Base-by-base conservation (phyloP, 2,888 invertebrate genomes). In the Thecocarcelia acutangulata region DNA sequence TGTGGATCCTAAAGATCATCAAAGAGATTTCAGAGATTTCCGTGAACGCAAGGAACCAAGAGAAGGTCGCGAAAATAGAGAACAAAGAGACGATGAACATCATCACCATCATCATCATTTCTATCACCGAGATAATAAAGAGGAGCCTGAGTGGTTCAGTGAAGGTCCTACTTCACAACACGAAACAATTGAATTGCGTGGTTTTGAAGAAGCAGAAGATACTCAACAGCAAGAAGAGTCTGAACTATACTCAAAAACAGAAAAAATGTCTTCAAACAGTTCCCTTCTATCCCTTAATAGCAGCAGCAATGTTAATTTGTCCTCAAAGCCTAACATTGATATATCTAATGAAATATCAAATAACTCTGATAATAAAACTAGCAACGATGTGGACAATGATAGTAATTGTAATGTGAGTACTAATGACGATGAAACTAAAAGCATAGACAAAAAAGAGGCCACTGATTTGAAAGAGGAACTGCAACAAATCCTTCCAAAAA, bases 111-210 rank as follows among this genome's bases (percentile, higher is more conserved):
- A 86, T 54, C 87, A 86, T 72, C 73, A 84, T 40, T 77, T 72
- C 17, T 82, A 93, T 87, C 93, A 92, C 86, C 64, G 80, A 19
- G 74, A 80, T 15, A 92, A 92, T 87, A 92, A 92, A 85, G 96
- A 96, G 85, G 96, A 97, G 89, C 97, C 97, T 3, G 97, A 97
- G 91, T 97, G 98, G 96, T 95, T 95, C 88, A 95, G 95, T 87
- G 95, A 95, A 80, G 98, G 97, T 54, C 98, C 98, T 56, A 95
- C 96, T 81, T 97, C 97, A 81, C 96, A 97, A 89, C 90, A 94
- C 87, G 98, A 98, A 87, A 97, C 96, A 44, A 98, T 98, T 86
- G 98, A 98, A 90, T 92, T 98, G 85, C 94, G 96, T 59, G 98
- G 98, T 17, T 98, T 98, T 91, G 97, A 98, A 86, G 96, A 96